Conservation (phyloP, 1,140 invertebrate species). For the Lepidotrigona ventralis region DNA sequence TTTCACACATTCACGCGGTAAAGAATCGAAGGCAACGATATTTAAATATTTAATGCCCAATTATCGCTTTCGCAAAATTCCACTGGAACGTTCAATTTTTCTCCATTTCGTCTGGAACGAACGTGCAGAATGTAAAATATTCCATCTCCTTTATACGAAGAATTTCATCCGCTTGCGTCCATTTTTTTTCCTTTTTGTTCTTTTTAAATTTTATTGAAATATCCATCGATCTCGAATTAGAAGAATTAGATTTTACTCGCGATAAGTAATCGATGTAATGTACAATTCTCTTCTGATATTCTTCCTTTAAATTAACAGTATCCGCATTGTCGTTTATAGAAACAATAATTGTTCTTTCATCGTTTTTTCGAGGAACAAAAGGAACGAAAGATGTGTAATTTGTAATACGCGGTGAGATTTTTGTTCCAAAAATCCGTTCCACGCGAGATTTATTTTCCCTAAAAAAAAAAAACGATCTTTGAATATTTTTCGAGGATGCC, state of each 20-base stretch:
- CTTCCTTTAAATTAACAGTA: not conserved
- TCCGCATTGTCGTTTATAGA: not conserved
- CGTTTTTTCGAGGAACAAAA: not conserved
- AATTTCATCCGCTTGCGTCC: not conserved
- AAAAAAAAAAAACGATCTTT: not conserved
- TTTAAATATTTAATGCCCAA: not conserved
- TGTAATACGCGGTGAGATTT: not conserved
- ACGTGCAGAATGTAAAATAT: not conserved
- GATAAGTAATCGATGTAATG: not conserved
- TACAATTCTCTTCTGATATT: not conserved
- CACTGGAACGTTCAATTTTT: not conserved
- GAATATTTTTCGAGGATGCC: not conserved
- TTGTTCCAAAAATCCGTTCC: not conserved
- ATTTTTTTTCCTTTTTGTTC: not conserved
- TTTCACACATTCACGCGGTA: too few relatives aligned
- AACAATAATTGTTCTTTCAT: not conserved
- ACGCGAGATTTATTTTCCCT: not conserved
- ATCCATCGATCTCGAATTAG: not conserved
- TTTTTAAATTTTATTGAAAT: not conserved
- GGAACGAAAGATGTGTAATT: not conserved
- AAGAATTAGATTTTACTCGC: not conserved
- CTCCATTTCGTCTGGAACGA: not conserved
- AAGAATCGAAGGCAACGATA: too few relatives aligned
- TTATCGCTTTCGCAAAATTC: not conserved
- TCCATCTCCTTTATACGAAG: not conserved